phyloP scores from a whole-genome alignment of 2,888 invertebrate genomes.

The Rotaria sp. region DNA sequence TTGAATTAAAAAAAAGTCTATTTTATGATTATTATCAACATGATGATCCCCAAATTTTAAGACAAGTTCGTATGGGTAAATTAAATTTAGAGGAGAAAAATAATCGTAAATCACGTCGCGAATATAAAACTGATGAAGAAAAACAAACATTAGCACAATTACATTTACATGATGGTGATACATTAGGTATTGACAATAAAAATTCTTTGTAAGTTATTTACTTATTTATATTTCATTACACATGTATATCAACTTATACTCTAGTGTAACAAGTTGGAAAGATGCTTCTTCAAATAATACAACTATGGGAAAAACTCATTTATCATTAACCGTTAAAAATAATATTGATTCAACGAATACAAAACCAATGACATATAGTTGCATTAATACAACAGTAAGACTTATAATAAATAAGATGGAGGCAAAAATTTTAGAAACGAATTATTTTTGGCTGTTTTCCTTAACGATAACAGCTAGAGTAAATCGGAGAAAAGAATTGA shows the following conservation, averaged over 20 bases:
- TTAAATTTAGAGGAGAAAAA: conserved; percentile 31
- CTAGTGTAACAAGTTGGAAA: conserved; percentile 12
- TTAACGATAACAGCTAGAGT: too few species aligned
- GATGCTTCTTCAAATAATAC: not conserved
- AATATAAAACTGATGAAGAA: conserved; percentile 24
- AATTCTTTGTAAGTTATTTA: not conserved
- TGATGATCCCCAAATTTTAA: not conserved
- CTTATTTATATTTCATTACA: not conserved
- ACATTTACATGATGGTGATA: not conserved
- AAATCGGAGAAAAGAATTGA: too few species aligned
- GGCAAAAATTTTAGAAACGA: not conserved
- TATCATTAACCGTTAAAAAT: conserved; percentile 9
- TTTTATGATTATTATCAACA: conserved; percentile 1
- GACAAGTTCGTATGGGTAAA: conserved; percentile 23
- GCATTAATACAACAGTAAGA: not conserved
- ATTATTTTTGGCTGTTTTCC: not conserved
- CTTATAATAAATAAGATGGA: too few species aligned
- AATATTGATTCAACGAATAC: not conserved
- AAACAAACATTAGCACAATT: conserved; percentile 1
- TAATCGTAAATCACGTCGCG: not conserved
- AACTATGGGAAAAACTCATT: not conserved
- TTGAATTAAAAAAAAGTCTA: not conserved
- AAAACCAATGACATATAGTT: not conserved
- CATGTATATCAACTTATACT: not conserved
- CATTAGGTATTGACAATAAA: conserved; percentile 21